Conservation (phyloP, 2,113 vertebrate genomes). For the Pteropus alecto region DNA sequence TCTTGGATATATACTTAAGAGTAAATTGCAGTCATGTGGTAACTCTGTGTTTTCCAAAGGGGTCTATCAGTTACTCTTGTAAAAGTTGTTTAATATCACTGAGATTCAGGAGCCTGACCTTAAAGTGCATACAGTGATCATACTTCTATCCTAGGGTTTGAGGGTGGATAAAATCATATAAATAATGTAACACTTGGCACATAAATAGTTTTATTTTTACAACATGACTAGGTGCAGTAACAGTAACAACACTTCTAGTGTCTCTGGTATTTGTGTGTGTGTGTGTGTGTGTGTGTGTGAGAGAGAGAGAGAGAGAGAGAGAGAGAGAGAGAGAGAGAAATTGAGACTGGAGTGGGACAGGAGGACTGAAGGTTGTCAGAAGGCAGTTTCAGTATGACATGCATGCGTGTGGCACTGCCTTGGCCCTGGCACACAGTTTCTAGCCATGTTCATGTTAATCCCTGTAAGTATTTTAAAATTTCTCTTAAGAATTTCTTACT, state of each 20-base stretch:
- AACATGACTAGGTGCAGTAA: neutral
- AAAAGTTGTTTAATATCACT: neutral
- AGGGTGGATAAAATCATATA: neutral
- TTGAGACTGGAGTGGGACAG: neutral
- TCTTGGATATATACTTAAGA: neutral
- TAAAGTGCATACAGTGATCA: neutral
- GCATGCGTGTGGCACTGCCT: accelerated
- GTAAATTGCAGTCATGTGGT: neutral
- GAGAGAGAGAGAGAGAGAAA: neutral
- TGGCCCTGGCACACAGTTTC: neutral
- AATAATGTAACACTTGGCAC: neutral
- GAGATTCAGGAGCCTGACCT: neutral
- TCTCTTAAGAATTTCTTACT: neutral
- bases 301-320: too few relatives aligned
- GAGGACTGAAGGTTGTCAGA: neutral
- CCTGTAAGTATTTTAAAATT: neutral
- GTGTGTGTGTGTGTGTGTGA: neutral
- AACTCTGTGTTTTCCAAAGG: neutral
- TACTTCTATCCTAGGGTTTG: neutral
- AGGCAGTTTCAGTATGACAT: neutral
- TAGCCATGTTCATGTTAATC: neutral
- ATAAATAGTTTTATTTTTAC: neutral
- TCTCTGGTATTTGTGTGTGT: neutral
- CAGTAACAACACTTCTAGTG: neutral
- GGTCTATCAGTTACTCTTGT: neutral